Evolutionary conservation across 2,797 vertebrate species (phyloP).

Genomic region (Odontamblyopus rebecca): DNA sequence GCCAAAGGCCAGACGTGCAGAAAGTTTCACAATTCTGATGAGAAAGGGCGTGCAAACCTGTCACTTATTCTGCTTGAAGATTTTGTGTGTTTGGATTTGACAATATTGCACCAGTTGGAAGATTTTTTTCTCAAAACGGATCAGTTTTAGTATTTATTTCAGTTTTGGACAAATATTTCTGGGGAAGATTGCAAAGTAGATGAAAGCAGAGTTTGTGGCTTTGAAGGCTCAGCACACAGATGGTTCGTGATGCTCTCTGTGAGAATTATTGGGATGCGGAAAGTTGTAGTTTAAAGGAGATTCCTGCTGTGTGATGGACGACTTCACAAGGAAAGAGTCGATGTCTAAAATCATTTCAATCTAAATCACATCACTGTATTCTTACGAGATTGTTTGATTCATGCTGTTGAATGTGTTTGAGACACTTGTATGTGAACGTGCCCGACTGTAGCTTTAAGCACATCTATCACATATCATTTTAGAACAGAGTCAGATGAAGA

Average conservation of each 20-base stretch:
- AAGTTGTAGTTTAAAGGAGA: neutral
- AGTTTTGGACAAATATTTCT: neutral
- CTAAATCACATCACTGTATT: no score
- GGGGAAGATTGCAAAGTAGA: neutral
- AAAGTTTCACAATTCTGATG: constrained; percentile 35
- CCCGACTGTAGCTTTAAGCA: no score
- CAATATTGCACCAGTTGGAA: constrained; percentile 21
- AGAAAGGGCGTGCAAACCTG: constrained; percentile 38
- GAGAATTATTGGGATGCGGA: constrained; percentile 2
- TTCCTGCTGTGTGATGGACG: neutral
- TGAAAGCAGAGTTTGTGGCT: constrained; percentile 3
- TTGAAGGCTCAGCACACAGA: constrained; percentile 3
- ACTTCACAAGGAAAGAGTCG: neutral
- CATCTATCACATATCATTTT: no score
- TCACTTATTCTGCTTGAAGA: constrained; percentile 30
- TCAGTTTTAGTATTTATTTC: neutral
- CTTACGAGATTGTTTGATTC: no score
- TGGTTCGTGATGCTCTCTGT: neutral
- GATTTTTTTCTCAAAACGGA: neutral
- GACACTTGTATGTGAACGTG: no score
- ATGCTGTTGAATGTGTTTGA: no score
- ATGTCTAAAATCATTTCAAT: neutral
- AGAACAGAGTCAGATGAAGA: no score
- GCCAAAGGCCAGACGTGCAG: constrained; percentile 45
- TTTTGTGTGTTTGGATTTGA: constrained; percentile 13